Conservation (phyloP, 2,113 vertebrate species). For the Onychorhynchus coronatus region DNA sequence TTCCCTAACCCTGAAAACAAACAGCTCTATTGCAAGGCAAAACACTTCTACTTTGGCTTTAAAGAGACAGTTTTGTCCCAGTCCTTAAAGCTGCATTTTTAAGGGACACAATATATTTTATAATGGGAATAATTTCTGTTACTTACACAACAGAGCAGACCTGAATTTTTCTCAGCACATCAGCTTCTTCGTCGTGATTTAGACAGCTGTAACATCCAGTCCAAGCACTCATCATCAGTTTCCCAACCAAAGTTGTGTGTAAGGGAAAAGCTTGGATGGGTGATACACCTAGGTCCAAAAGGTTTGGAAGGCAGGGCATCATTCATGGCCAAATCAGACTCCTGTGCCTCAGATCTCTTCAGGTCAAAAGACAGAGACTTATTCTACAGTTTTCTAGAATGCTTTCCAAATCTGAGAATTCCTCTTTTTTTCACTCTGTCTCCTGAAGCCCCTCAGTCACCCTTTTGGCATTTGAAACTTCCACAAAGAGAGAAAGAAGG, state of each 20-base stretch:
- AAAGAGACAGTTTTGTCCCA: background rate
- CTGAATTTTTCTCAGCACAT: background rate
- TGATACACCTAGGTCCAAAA: background rate
- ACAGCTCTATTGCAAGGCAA: background rate
- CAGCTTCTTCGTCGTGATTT: background rate
- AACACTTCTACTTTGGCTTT: background rate
- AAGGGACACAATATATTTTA: background rate
- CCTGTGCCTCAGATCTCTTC: background rate
- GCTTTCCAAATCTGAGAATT: background rate
- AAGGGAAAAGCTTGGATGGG: background rate
- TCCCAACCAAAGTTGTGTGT: background rate
- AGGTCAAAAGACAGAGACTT: background rate
- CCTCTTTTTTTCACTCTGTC: background rate
- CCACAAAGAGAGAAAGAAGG: background rate
- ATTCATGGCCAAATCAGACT: background rate
- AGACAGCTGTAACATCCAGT: background rate
- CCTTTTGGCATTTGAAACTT: background rate
- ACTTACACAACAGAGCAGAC: background rate
- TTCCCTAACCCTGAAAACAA: background rate
- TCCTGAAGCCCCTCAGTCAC: background rate
- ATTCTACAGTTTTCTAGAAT: background rate
- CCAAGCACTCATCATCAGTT: background rate
- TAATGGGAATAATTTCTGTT: background rate
- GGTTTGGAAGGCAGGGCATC: background rate
- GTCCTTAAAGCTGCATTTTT: background rate